Base-by-base conservation (phyloP, 2,888 invertebrate species). In the Bugula neritina region DNA sequence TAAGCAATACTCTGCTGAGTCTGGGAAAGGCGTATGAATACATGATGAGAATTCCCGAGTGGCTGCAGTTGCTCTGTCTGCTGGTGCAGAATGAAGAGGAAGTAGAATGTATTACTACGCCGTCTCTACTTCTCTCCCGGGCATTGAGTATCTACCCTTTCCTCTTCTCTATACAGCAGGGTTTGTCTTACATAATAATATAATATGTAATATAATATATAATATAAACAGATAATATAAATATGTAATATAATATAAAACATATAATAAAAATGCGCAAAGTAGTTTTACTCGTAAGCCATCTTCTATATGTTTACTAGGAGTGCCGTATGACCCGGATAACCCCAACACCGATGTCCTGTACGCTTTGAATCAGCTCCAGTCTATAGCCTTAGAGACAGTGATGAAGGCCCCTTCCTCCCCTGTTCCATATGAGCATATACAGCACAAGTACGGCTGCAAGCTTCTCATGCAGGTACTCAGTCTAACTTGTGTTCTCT, bases 311-410 rank as follows among this genome's bases (percentile, higher is more conserved):
- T n/a, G n/a, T n/a, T n/a, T 43, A 31, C 17, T 31, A 63, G 63
- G 63, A 10, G 27, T 63, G 5, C 63, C 21, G 17, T 63, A 63
- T 63, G 63, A 63, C 31, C 29, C 63, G 21, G 63, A 63, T 1
- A 63, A 63, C 34, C 63, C 63, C 27, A 27, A 27, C 5, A 63
- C 21, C n/a, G 63, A 63, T n/a, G 63, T 63, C 13, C 29, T 63
- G 27, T 63, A 63, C 27, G 63, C 63, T 25, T n/a, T 63, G 29
- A 63, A 63, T 10, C 63, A 63, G 63, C 34, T 63, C 10, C 29
- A 63, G 27, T 13, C 63, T 17, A 31, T 63, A 63, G 63, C 63
- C 63, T 63, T 63, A 63, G 63, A 63, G 63, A 63, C 63, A 2
- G 5, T 63, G n/a, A 2, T 63, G 10, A 31, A 31, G 5, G 31